phyloP scores from a whole-genome alignment of 2,797 vertebrate genomes.

The Microctenopoma stevenorrisi region DNA sequence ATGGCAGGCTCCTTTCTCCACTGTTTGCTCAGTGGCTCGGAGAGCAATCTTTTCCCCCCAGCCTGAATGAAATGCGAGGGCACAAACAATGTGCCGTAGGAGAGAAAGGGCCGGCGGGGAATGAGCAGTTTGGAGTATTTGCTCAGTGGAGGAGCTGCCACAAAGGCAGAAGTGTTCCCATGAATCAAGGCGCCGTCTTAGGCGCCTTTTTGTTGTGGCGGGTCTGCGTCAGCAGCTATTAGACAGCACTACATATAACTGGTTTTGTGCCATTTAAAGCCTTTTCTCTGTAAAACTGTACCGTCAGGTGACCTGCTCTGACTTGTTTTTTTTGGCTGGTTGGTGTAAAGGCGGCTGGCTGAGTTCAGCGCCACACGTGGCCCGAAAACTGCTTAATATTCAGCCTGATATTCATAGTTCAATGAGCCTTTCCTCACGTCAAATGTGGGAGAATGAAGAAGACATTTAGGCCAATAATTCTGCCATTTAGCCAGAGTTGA shows the following conservation, averaged over 20 bases:
- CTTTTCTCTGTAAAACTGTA: constrained; percentile 69
- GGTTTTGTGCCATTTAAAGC: constrained; percentile 71
- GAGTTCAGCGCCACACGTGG: constrained; percentile 42
- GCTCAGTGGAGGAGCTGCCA: constrained; percentile 95
- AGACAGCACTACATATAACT: constrained; percentile 89
- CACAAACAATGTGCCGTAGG: constrained; percentile 91
- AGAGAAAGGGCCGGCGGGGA: constrained; percentile 92
- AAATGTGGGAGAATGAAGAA: constrained; percentile 28
- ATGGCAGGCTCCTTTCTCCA: constrained; percentile 91
- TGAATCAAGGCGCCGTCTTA: constrained; percentile 88
- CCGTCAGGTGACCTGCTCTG: constrained; percentile 57
- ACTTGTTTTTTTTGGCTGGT: constrained; percentile 41
- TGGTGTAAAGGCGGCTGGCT: constrained; percentile 9
- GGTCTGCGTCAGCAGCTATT: constrained; percentile 74
- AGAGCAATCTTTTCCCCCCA: constrained; percentile 88
- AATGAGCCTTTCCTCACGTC: constrained; percentile 19
- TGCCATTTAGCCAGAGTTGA: constrained; percentile 60
- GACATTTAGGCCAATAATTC: constrained; percentile 22
- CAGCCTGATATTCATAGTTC: constrained; percentile 9
- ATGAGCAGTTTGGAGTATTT: constrained; percentile 98
- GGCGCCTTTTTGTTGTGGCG: constrained; percentile 84
- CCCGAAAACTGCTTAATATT: constrained; percentile 26
- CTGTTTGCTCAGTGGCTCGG: constrained; percentile 97
- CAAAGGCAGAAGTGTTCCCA: constrained; percentile 93
- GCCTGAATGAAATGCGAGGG: constrained; percentile 95